Conservation (phyloP, 2,113 vertebrate genomes). For the Pica pica region DNA sequence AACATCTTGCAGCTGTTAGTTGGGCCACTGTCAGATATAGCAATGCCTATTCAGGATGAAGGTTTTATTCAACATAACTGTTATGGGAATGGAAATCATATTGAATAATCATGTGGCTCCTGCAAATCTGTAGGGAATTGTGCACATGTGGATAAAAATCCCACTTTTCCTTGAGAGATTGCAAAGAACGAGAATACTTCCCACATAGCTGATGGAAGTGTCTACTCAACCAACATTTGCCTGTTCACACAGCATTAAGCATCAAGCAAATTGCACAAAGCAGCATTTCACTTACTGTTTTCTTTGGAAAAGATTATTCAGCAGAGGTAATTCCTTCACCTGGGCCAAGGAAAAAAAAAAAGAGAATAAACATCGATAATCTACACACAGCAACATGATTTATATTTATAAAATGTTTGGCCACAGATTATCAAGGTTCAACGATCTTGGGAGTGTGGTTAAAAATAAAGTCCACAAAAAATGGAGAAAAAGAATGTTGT, state of each 20-base stretch:
- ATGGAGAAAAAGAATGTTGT: neutral
- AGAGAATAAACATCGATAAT: neutral
- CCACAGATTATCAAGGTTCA: neutral
- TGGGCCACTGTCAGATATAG: neutral
- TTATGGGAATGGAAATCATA: neutral
- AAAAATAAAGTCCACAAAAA: neutral
- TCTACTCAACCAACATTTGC: neutral
- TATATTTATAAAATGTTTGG: neutral
- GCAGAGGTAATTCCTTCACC: neutral
- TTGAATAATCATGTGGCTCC: neutral
- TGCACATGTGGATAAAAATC: neutral
- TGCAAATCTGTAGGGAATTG: neutral
- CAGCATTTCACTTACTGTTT: neutral
- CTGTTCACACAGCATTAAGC: neutral
- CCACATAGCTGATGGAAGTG: neutral
- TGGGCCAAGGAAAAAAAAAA: neutral
- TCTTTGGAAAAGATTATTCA: neutral
- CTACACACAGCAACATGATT: neutral
- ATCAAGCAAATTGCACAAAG: neutral
- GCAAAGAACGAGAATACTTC: neutral
- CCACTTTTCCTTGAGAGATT: neutral
- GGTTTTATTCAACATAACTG: neutral
- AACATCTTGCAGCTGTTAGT: neutral
- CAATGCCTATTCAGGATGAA: neutral
- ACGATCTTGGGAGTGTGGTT: neutral